Evolutionary conservation across 2,888 invertebrate genomes (phyloP).

Genomic region (Petrophora chlorosata): DNA sequence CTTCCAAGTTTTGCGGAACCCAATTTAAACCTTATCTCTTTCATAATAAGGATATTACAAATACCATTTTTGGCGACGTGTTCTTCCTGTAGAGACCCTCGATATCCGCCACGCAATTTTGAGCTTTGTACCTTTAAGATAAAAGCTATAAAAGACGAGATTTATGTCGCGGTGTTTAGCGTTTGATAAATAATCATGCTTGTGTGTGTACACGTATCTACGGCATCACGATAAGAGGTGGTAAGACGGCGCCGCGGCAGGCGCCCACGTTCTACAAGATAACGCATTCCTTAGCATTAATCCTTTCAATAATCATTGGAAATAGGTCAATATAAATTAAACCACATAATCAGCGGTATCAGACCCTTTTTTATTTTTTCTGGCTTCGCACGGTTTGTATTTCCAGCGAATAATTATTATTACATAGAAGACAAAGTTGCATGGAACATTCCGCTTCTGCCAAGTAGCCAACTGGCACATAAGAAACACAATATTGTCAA

Average conservation of each 20-base stretch:
- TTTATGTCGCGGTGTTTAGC: constrained; percentile 11
- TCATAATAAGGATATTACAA: background rate
- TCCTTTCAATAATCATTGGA: constrained; percentile 34
- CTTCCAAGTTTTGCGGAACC: background rate
- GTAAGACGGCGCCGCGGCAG: constrained; percentile 48
- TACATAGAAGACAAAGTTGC: no score
- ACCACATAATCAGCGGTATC: no score
- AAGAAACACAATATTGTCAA: no score
- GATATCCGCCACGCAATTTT: constrained; percentile 6
- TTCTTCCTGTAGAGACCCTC: background rate
- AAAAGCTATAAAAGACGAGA: constrained; percentile 7
- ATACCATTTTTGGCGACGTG: background rate
- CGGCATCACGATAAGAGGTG: constrained; percentile 54
- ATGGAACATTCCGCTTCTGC: no score
- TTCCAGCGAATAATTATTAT: no score
- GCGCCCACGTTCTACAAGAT: constrained; percentile 42
- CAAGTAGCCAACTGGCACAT: no score
- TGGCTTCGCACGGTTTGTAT: no score
- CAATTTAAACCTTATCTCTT: background rate
- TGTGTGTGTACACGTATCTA: constrained; percentile 45
- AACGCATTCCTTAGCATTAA: constrained; percentile 38
- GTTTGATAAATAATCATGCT: constrained; percentile 41
- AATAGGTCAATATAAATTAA: constrained; percentile 15
- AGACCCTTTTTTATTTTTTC: no score
- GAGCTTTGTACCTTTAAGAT: constrained; percentile 10